Evolutionary conservation across 2,113 vertebrate genomes (phyloP), one percentile per base, ranked within the genome.

Genomic region (Malurus elegans): DNA sequence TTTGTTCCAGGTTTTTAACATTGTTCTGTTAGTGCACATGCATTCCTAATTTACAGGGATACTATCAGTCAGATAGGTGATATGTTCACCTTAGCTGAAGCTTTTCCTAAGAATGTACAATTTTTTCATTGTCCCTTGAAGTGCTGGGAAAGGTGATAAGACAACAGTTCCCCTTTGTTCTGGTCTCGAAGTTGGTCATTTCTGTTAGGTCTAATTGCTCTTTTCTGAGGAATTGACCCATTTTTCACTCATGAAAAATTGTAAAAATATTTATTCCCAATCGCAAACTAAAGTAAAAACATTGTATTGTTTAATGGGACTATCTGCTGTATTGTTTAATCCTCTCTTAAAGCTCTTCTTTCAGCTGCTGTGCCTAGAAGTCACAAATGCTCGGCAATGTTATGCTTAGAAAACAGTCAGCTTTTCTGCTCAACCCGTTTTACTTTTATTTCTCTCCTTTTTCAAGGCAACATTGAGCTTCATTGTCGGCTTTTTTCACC

Each of bases 261-360:
- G 74, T 81, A 86, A 74, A 44, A 88, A 70, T 58, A 18, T 90
- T 96, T 93, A 79, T 40, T 82, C 44, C 60, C 47, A 9, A 85
- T 94, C 26, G 7, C 2, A 18, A 88, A 85, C 38, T 83, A 42
- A 80, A 53, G 19, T 79, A 48, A 71, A 79, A 93, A 71, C 50
- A 67, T 54, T 24, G 28, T 92, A 48, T 28, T 56, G 44, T 92
- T 94, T 90, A 82, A 88, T 80, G 47, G 44, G 48, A 92, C 78
- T 94, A 88, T 84, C 48, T 67, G n/a, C 56, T 90, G 28, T 36
- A 71, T 74, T 95, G 71, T 94, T 94, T 94, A 93, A 95, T 94
- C 31, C 26, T 70, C 47, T 86, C 40, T 91, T 90, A 65, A 86
- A 92, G n/a, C 56, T 89, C 65, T 42, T 40, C 10, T 88, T 76